These are phyloP conservation scores for Meleagris gallopavo DNA, from an alignment of 2,113 vertebrate genomes.

Conservation along the genomic window DNA sequence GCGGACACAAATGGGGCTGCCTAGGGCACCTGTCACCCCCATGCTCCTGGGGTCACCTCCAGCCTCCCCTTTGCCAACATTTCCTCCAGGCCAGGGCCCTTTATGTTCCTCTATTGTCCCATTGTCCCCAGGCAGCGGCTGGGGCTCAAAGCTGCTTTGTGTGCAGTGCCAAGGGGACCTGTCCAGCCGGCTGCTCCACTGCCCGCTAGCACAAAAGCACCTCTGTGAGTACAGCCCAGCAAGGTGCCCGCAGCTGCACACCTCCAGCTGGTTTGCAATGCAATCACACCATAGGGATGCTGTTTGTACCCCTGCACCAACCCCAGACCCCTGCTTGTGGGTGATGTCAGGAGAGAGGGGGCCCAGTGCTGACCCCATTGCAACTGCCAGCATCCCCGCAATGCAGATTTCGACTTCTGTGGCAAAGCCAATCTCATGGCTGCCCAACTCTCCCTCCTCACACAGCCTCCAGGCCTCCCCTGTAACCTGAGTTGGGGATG, in stretches of 20 bases:
- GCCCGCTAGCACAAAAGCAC: not conserved
- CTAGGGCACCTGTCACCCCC: not conserved
- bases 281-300: not conserved
- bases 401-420: not conserved
- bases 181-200: not conserved
- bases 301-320: not conserved
- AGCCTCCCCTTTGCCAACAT: not conserved
- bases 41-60: not conserved
- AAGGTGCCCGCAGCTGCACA: not conserved
- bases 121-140: not conserved
- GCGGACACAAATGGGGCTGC: not conserved
- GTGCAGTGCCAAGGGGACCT: not conserved
- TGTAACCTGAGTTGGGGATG: accelerated
- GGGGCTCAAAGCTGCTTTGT: not conserved
- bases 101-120: not conserved
- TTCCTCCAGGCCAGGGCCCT: not conserved
- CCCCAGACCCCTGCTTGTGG: not conserved
- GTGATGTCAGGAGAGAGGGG: too few relatives aligned
- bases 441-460: not conserved
- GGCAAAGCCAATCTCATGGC: not conserved
- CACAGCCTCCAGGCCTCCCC: accelerated
- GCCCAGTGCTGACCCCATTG: too few relatives aligned
- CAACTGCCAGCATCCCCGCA: not conserved
- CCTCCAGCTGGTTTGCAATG: accelerated
- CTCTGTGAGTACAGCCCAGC: not conserved